Percentiles rank a stretch among this genome's conserved stretches.
These are phyloP conservation scores for Pangasianodon gigas DNA, from an alignment of 2,113 vertebrate genomes.

Conservation along the genomic window DNA sequence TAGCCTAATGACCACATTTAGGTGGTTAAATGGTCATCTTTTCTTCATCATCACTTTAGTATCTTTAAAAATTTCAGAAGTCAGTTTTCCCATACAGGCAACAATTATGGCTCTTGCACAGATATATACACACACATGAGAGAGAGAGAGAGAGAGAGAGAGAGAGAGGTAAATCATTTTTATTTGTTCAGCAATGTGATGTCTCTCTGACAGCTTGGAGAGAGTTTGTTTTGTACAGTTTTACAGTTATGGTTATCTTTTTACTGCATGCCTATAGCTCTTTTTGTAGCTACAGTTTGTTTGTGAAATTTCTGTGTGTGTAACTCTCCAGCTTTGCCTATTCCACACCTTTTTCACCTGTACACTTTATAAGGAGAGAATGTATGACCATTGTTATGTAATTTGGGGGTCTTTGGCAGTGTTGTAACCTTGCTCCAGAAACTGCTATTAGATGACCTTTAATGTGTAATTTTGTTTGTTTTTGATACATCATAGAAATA, in stretches of 20 bases:
- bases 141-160: too few relatives aligned
- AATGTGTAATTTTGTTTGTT: slow-evolving; percentile 31
- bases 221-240: slow-evolving; percentile 32
- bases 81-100: neutral
- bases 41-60: neutral
- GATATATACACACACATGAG: neutral
- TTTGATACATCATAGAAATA: slow-evolving; percentile 39
- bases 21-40: neutral
- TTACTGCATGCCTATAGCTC: slow-evolving; percentile 35
- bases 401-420: slow-evolving; percentile 23
- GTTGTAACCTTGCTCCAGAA: slow-evolving; percentile 32
- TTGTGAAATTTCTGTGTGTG: slow-evolving; percentile 26
- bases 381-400: slow-evolving; percentile 28
- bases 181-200: neutral
- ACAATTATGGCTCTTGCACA: slow-evolving; percentile 15
- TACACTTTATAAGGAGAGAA: slow-evolving; percentile 29
- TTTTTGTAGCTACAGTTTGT: slow-evolving; percentile 23
- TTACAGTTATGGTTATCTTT: slow-evolving; percentile 32
- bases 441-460: slow-evolving; percentile 46
- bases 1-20: neutral
- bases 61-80: neutral
- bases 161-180: neutral
- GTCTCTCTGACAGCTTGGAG: neutral
- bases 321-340: slow-evolving; percentile 27
- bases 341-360: slow-evolving; percentile 16